Evolutionary conservation across 2,797 vertebrate genomes (phyloP), one percentile per base, ranked within the genome.

Genomic region (Anolis apletophallus): DNA sequence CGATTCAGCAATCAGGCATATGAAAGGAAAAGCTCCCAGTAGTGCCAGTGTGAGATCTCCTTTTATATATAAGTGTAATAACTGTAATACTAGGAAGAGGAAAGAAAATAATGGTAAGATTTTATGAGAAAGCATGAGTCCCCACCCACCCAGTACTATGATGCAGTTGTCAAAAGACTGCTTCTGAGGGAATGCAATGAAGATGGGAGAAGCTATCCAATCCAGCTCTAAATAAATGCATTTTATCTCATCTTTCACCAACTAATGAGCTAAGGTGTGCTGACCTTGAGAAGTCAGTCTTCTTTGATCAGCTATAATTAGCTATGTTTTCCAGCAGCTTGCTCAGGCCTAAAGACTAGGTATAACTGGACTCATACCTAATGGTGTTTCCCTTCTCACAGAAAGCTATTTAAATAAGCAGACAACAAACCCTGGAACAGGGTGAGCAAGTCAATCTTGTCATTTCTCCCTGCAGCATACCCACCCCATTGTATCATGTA

Each of bases 261-360:
- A 16, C 54, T 59, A 50, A 5, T 59, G 26, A 73, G 57, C 13
- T 78, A 71, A 79, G 54, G 76, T n/a, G 10, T 32, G 11, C 67
- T 79, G 8, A 57, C 73, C 46, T 54, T 77, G 64, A 79, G 32
- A 36, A 36, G 52, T 2, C 11, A 23, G 46, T 40, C 34, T 85
- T 67, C 64, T 75, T 50, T 54, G 34, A 81, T 75, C 26, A 46
- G 7, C 52, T 69, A n/a, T 86, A 75, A 81, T 54, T 61, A 40
- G 17, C 59, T 81, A 54, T 16, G 12, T 67, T 86, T 86, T 46
- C 21, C 50, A 67, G 11, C 16, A 74, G 3, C 17, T 17, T 64
- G 57, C 36, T 75, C n/a, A 52, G 6, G 36, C 21, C 34, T 54
- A 83, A 59, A 23, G 16, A 75, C 10, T 21, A 19, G 11, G n/a